A percentile compares a stretch with the other conserved stretches of the same genome.
Conservation (phyloP, 2,888 invertebrate genomes). For the Nomada ruficornis region DNA sequence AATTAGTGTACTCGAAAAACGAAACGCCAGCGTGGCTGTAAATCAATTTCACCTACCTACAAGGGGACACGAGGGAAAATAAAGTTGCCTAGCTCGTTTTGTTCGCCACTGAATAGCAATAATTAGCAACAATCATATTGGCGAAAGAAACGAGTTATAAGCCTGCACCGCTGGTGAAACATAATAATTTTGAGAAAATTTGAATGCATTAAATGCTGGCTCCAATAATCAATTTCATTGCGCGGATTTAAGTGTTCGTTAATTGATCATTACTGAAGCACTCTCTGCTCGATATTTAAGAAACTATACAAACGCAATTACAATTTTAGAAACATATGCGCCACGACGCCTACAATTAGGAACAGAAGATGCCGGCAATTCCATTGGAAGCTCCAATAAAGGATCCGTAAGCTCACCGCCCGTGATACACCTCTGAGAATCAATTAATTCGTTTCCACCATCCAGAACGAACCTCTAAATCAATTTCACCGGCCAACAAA, state of each 20-base stretch:
- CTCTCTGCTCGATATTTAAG: neutral
- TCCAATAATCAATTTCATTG: neutral
- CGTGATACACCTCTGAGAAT: neutral
- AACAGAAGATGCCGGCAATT: neutral
- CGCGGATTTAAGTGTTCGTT: too few relatives aligned
- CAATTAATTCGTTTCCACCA: constrained; percentile 6
- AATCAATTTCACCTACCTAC: constrained; percentile 32
- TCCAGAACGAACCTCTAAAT: constrained; percentile 4
- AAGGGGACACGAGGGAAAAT: constrained; percentile 21
- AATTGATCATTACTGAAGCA: neutral
- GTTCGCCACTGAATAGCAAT: constrained; percentile 12
- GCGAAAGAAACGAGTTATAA: too few relatives aligned
- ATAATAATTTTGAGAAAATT: neutral
- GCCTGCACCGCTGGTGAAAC: neutral
- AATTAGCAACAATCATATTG: neutral
- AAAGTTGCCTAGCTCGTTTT: constrained; percentile 2
- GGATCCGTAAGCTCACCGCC: neutral
- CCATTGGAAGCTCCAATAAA: neutral
- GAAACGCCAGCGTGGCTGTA: neutral
- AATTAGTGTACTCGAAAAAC: constrained; percentile 5
- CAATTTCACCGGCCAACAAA: constrained; percentile 32
- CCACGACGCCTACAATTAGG: neutral
- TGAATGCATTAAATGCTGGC: too few relatives aligned
- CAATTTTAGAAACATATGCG: neutral
- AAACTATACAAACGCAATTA: too few relatives aligned